A percentile compares a stretch with the other conserved stretches of the same genome.
Conservation (phyloP, 2,888 invertebrate species). For the Cerceris ruficornis region DNA sequence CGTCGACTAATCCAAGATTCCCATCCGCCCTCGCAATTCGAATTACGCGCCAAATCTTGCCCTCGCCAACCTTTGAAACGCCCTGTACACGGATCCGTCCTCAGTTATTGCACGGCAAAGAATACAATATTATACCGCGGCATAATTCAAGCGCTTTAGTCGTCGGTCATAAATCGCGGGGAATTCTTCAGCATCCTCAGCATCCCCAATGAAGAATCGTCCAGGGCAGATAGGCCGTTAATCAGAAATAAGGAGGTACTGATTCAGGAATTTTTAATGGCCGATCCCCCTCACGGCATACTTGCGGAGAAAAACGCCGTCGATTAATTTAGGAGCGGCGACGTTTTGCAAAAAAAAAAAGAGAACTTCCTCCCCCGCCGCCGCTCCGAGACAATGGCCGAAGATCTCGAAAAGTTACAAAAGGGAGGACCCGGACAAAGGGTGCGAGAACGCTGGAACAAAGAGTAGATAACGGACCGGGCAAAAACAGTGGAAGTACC, state of each 20-base stretch:
- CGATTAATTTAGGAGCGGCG: constrained; percentile 71
- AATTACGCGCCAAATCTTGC: too few species aligned
- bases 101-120: constrained; percentile 3
- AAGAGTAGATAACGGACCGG: constrained; percentile 77
- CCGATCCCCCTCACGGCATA: constrained; percentile 47
- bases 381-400: constrained; percentile 58
- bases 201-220: constrained; percentile 51
- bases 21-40: too few species aligned
- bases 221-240: constrained; percentile 65
- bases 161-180: constrained; percentile 54
- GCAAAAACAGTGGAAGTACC: constrained; percentile 72
- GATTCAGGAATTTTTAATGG: constrained; percentile 75
- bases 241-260: constrained; percentile 65
- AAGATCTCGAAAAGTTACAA: constrained; percentile 65
- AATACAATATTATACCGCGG: constrained; percentile 14
- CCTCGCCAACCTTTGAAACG: not conserved
- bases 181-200: constrained; percentile 33
- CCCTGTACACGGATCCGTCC: not conserved
- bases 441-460: constrained; percentile 76
- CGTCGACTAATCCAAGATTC: too few species aligned
- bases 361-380: constrained; percentile 46
- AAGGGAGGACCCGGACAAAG: constrained; percentile 73
- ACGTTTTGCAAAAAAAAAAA: constrained; percentile 60
- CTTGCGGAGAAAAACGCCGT: constrained; percentile 52
- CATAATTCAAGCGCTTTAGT: constrained; percentile 36